Base-by-base conservation (phyloP, 2,113 vertebrate species). In the Geococcyx californianus region DNA sequence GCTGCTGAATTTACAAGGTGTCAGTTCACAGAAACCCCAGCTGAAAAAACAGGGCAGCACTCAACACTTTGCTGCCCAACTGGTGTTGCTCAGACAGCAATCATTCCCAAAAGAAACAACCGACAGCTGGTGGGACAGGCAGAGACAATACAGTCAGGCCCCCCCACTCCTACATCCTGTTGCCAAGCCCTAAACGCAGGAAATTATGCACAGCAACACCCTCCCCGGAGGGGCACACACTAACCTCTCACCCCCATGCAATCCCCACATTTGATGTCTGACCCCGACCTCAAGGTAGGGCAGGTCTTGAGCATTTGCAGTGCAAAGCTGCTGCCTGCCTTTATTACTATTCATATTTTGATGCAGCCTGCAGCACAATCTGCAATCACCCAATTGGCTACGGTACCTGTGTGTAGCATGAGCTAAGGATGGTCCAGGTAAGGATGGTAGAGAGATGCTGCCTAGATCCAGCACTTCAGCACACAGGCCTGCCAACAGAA, bases 61-160 rank as follows among this genome's bases (percentile, higher is more conserved):
- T 29, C 6, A 1, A 13, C 4, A 20, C 16, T 72, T 56, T 66
- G 26, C 31, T 73, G 31, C 10, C 49, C 58, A 66, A 13, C 6
- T 56, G n/a, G 28, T 54, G 56, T 29, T 67, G 56, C 75, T 70
- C 0, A 0, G 55, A 52, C 24, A 88, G 24, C 36, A 76, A 56
- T 10, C 1, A 0, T 2, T 16, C 9, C 25, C 8, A 31, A 73
- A 54, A 44, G 28, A 55, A 26, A 77, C 42, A 55, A 59, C 12
- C 3, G 25, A 67, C 23, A 77, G 17, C 60, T 33, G 19, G 31
- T 34, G 33, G 34, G 40, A 80, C 10, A 73, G 33, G 44, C 34
- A 83, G 55, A 73, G 20, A 64, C 16, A 56, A 12, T 0, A 0
- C 2, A 2, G 31, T 7, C 11, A 1, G 44, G 45, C 67, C 33